Evolutionary conservation across 2,113 vertebrate species (phyloP).

Genomic region (Apeltes quadracus): DNA sequence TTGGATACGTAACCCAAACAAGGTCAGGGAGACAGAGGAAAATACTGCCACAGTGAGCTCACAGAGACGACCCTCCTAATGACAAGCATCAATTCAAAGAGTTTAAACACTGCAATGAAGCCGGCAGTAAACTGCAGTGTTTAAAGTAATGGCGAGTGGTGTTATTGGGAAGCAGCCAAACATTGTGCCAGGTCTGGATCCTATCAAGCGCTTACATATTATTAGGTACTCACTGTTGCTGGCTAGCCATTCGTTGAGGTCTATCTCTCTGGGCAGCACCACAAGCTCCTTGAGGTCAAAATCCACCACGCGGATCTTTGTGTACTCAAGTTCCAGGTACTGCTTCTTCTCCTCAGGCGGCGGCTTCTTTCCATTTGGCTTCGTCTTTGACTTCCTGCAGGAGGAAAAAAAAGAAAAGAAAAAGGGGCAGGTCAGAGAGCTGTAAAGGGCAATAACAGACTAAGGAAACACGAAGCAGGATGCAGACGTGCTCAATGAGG

Average conservation of each 20-base stretch:
- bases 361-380: constrained; percentile 97
- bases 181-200: constrained; percentile 51
- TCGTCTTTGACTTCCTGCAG: constrained; percentile 96
- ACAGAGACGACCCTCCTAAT: constrained; percentile 3
- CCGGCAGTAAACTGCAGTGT: constrained; percentile 17
- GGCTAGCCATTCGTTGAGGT: constrained; percentile 99
- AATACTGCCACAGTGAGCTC: neutral
- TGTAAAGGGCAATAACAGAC: neutral
- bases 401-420: constrained; percentile 11
- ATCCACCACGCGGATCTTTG: constrained; percentile 92
- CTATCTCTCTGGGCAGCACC: constrained; percentile 94
- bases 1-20: constrained; percentile 39
- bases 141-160: constrained; percentile 17
- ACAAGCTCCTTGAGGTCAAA: constrained; percentile 96
- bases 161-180: constrained; percentile 20
- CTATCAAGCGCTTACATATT: constrained; percentile 33
- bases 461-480: neutral
- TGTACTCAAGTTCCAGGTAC: constrained; percentile 94
- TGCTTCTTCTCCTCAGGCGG: constrained; percentile 93
- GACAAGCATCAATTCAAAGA: constrained; percentile 8
- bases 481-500: neutral
- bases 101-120: constrained; percentile 8
- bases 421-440: constrained; percentile 5
- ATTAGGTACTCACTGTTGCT: constrained; percentile 94
- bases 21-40: constrained; percentile 23